phyloP scores from a whole-genome alignment of 1,140 invertebrate species.

The Aricia agestis region DNA sequence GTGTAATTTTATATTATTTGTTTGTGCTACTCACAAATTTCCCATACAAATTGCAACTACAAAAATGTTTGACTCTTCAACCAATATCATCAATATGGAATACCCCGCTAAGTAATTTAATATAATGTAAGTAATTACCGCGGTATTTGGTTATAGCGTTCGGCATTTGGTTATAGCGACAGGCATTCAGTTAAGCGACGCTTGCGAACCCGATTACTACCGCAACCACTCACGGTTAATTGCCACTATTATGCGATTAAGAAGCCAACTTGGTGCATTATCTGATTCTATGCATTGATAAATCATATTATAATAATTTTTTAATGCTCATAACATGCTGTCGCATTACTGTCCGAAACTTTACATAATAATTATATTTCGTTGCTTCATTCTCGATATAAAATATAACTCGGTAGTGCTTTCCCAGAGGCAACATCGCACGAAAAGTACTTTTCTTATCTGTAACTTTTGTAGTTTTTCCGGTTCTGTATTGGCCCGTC shows the following conservation, averaged over 20 bases:
- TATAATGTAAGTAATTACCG: background rate
- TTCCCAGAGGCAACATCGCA: too few relatives aligned
- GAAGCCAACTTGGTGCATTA: constrained; percentile 7
- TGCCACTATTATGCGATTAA: constrained; percentile 23
- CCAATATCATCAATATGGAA: background rate
- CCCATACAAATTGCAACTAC: too few relatives aligned
- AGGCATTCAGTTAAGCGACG: constrained; percentile 17
- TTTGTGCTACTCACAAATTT: too few relatives aligned
- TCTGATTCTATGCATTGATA: background rate
- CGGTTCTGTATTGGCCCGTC: too few relatives aligned
- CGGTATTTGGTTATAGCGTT: background rate
- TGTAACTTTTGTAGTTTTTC: too few relatives aligned
- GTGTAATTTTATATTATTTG: too few relatives aligned
- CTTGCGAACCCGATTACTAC: constrained; percentile 26
- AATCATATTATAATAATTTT: too few relatives aligned
- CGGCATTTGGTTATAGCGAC: background rate
- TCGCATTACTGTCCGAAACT: too few relatives aligned
- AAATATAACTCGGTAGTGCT: too few relatives aligned
- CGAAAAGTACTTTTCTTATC: too few relatives aligned
- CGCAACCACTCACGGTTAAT: constrained; percentile 26
- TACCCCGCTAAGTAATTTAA: background rate
- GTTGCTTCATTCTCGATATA: constrained; percentile 18
- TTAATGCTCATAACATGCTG: too few relatives aligned
- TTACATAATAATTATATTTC: constrained; percentile 22
- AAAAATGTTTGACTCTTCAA: background rate